These are phyloP conservation scores for Triplophysa tibetana DNA, from an alignment of 2,113 vertebrate genomes.

Conservation along the genomic window DNA sequence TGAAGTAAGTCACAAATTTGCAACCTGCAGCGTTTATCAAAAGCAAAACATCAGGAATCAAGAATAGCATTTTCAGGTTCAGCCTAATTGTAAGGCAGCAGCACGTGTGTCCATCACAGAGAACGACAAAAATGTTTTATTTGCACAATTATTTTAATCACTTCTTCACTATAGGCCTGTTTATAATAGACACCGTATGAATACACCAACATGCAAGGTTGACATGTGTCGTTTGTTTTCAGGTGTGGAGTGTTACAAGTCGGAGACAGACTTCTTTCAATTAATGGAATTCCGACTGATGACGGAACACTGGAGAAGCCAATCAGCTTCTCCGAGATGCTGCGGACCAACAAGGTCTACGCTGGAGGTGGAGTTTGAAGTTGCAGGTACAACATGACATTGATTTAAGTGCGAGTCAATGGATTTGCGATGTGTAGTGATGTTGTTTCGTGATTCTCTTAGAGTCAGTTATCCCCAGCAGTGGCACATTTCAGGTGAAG, in stretches of 20 bases:
- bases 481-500: constrained; percentile 97
- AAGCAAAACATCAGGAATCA: neutral
- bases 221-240: neutral
- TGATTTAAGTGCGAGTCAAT: neutral
- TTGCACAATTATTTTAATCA: no score
- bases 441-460: neutral
- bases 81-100: no score
- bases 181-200: no score
- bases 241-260: constrained; percentile 95
- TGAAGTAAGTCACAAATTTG: neutral
- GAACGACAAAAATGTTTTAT: no score
- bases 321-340: constrained; percentile 95
- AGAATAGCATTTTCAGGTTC: no score
- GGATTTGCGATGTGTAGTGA: neutral
- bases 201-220: no score
- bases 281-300: constrained; percentile 91
- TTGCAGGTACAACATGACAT: constrained; percentile 77
- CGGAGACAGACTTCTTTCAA: constrained; percentile 90
- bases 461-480: constrained; percentile 97
- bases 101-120: no score
- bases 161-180: no score
- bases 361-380: constrained; percentile 92
- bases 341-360: constrained; percentile 85
- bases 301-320: constrained; percentile 93
- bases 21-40: neutral